A percentile compares a stretch with the other conserved stretches of the same genome.
Evolutionary conservation across 1,140 invertebrate genomes (phyloP).

Genomic region (Mya arenaria): DNA sequence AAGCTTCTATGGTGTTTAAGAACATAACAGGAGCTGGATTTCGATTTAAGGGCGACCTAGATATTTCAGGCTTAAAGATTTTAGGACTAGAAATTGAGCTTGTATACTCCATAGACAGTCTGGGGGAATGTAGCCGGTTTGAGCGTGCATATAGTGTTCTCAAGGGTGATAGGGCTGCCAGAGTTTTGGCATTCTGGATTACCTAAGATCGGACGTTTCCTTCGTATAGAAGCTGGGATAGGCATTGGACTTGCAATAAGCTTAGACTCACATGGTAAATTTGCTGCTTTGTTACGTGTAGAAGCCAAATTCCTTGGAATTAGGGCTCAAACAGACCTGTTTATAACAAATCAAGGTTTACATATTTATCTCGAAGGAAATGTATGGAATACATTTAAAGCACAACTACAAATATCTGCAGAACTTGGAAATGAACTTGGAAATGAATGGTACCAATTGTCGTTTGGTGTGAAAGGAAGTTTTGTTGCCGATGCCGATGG

Average conservation of each 20-base stretch:
- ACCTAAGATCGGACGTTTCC: not conserved
- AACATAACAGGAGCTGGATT: too few relatives aligned
- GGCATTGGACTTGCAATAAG: constrained; percentile 21
- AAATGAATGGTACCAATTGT: constrained; percentile 11
- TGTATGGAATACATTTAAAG: constrained; percentile 36
- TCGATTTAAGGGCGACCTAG: too few relatives aligned
- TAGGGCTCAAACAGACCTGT: constrained; percentile 5
- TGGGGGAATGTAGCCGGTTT: not conserved
- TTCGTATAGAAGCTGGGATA: not conserved
- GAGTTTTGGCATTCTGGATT: not conserved
- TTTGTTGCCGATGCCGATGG: constrained; percentile 5
- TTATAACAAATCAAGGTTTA: not conserved
- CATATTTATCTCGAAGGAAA: constrained; percentile 37
- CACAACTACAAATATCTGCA: constrained; percentile 4
- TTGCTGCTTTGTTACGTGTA: constrained; percentile 6
- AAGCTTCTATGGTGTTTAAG: too few relatives aligned
- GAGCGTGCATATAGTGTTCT: not conserved
- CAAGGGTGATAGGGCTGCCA: not conserved
- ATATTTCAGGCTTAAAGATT: too few relatives aligned
- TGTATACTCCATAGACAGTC: not conserved
- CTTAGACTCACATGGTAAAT: not conserved
- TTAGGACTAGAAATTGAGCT: not conserved
- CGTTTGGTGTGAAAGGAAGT: not conserved
- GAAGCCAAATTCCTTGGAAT: constrained; percentile 9
- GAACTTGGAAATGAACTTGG: too few relatives aligned